Percentiles rank a stretch among this genome's conserved stretches.
Evolutionary conservation across 2,888 invertebrate species (phyloP).

Genomic region (Pammene fasciana): DNA sequence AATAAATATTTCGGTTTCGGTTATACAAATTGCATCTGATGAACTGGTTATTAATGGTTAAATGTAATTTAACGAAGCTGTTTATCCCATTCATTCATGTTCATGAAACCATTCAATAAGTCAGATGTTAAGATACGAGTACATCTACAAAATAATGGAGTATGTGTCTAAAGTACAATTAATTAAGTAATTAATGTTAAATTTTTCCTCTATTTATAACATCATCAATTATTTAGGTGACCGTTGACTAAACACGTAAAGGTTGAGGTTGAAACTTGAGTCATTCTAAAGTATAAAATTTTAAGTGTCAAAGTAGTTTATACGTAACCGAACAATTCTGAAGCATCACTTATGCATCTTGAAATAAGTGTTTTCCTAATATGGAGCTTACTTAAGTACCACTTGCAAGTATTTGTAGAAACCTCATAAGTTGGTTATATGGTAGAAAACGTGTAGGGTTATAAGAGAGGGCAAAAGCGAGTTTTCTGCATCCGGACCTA

Average conservation of each 20-base stretch:
- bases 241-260: background rate
- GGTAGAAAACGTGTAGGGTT: background rate
- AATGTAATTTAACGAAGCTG: too few species aligned
- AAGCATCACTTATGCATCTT: conserved; percentile 4
- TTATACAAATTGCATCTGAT: too few species aligned
- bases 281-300: background rate
- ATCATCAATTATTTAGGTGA: background rate
- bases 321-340: conserved; percentile 1
- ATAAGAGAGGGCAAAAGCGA: background rate
- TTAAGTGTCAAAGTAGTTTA: background rate
- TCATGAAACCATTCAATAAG: too few species aligned
- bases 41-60: too few species aligned
- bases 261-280: background rate
- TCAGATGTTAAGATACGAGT: too few species aligned
- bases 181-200: too few species aligned
- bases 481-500: background rate
- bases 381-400: conserved; percentile 12
- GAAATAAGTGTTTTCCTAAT: conserved; percentile 12
- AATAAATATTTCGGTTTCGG: too few species aligned
- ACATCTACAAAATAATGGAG: too few species aligned
- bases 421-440: background rate
- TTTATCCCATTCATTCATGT: too few species aligned
- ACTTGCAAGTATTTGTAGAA: conserved; percentile 19
- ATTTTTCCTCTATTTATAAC: too few species aligned
- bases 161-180: too few species aligned